Evolutionary conservation across 2,888 invertebrate genomes (phyloP).

Genomic region (Norana najaformis): DNA sequence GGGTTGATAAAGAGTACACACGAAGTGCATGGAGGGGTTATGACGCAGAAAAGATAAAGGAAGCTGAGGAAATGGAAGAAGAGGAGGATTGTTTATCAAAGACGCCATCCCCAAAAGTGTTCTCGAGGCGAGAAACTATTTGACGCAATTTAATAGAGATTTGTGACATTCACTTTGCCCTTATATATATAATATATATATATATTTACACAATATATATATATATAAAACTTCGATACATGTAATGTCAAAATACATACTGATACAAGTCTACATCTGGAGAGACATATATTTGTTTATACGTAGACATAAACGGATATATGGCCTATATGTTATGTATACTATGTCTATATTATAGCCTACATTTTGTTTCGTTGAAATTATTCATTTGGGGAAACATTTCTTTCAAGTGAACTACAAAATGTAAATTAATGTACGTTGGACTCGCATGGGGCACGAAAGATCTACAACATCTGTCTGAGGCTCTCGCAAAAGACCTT

Average conservation of each 20-base stretch:
- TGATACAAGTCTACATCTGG: no score
- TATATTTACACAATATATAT: not conserved
- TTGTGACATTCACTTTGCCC: not conserved
- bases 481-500: no score
- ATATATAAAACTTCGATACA: not conserved
- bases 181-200: not conserved
- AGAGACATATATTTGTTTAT: no score
- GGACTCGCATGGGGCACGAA: no score
- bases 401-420: no score
- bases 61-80: not conserved
- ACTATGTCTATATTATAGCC: no score
- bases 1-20: not conserved
- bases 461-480: no score
- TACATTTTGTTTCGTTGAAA: no score
- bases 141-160: not conserved
- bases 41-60: not conserved
- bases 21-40: not conserved
- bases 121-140: not conserved
- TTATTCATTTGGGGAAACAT: no score
- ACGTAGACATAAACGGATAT: no score
- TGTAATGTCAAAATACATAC: not conserved
- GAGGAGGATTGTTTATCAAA: not conserved
- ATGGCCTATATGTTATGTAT: no score
- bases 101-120: not conserved
- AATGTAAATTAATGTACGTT: no score